phyloP scores from a whole-genome alignment of 2,888 invertebrate genomes.

The Marasmarcha lunaedactyla region DNA sequence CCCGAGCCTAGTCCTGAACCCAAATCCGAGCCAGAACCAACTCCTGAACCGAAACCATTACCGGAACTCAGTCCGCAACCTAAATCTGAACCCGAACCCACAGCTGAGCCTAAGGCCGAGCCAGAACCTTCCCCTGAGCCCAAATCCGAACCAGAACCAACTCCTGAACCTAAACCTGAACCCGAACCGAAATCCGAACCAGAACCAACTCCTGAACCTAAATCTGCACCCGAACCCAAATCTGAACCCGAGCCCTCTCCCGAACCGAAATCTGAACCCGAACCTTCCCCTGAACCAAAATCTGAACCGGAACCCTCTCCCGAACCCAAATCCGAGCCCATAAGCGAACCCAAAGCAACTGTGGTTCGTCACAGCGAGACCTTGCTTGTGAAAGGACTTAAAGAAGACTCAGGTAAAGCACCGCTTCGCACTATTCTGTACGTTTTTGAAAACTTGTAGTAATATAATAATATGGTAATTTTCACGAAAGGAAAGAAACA shows the following conservation, averaged over 20 bases:
- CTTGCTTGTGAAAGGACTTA: constrained; percentile 64
- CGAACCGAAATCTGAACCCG: constrained; percentile 32
- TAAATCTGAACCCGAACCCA: constrained; percentile 31
- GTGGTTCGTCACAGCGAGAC: constrained; percentile 42
- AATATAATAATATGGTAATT: too few species aligned
- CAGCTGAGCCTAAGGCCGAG: constrained; percentile 38
- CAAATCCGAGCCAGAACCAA: constrained; percentile 42
- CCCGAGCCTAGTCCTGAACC: constrained; percentile 49
- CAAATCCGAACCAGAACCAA: constrained; percentile 32
- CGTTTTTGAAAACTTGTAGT: constrained; percentile 2
- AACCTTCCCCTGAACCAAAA: constrained; percentile 24
- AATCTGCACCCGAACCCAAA: constrained; percentile 31
- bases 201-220: constrained; percentile 19
- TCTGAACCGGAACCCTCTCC: constrained; percentile 47
- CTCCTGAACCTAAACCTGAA: constrained; percentile 36
- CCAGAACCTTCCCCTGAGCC: constrained; percentile 45
- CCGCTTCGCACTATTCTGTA: constrained; percentile 36
- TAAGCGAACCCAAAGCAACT: constrained; percentile 39
- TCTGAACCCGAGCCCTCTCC: constrained; percentile 31
- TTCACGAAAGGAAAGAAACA: too few species aligned
- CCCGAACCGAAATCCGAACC: constrained; percentile 27
- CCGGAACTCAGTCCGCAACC: constrained; percentile 46
- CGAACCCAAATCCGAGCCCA: constrained; percentile 31
- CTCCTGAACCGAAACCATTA: constrained; percentile 41
- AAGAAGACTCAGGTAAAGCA: constrained; percentile 62